Base-by-base conservation (phyloP, 2,113 vertebrate species). In the Hypomesus transpacificus region DNA sequence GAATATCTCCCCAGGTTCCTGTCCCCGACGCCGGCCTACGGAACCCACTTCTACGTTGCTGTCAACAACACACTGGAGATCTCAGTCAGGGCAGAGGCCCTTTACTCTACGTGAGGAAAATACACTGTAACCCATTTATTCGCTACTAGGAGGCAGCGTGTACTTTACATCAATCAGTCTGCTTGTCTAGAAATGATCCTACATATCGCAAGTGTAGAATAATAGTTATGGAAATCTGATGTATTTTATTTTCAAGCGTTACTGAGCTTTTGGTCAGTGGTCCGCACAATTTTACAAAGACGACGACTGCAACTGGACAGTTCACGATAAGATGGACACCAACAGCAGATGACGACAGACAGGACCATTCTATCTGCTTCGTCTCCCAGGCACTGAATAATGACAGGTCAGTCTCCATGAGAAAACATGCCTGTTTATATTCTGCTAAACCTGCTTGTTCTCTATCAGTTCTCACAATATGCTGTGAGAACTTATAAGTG, bases 11-110 rank as follows among this genome's bases (percentile, higher is more conserved):
- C 70, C 51, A 53, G 8, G 51, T 71, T 71, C 39, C 58, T 71
- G 50, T 34, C 22, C 26, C 70, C 70, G 34, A 71, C 70, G 17
- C 70, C 70, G 53, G 14, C 4, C 17, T 14, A 64, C 28, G 70
- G 51, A 31, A 51, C 21, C 13, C 1, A 13, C 8, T 16, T 71
- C 4, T 8, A 13, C 3, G 60, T 60, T 6, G 11, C 11, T 28
- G 60, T 53, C 3, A 16, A 56, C 22, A 20, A 64, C 26, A 26
- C 52, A 6, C 61, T 64, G 51, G 61, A 71, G 21, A 64, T 71
- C 61, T 28, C 22, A 24, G 50, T 71, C 50, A 64, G 26, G 13
- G 70, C 70, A 20, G 53, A 61, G 14, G 70, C 70, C n/a, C 28
- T 9, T 1, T 5, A 64, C 1, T 64, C 60, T 11, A 8, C 0